Evolutionary conservation across 2,113 vertebrate species (phyloP).

Genomic region (Bostrychus sinensis): DNA sequence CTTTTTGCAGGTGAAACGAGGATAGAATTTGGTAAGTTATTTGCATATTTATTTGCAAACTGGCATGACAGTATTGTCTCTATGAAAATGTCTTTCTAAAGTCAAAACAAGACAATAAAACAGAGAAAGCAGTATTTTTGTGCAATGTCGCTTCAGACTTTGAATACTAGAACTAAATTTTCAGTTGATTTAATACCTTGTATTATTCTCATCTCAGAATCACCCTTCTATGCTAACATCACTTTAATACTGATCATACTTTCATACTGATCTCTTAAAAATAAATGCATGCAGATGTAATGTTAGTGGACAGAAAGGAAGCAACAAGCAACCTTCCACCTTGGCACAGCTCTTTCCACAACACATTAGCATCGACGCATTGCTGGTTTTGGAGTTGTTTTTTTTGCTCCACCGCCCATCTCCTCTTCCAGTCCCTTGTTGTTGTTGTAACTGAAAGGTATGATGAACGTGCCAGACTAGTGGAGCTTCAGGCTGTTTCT

Average conservation of each 20-base stretch:
- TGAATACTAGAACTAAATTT: too few species aligned
- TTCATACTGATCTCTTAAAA: neutral
- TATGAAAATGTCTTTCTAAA: too few species aligned
- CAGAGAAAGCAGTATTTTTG: too few species aligned
- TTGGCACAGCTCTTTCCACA: conserved; percentile 29
- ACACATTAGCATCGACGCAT: conserved; percentile 51
- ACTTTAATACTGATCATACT: too few species aligned
- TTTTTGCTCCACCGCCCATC: conserved; percentile 48
- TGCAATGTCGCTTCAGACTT: too few species aligned
- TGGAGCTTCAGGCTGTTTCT: conserved; percentile 59
- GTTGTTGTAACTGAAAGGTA: conserved; percentile 55
- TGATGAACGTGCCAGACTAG: conserved; percentile 62
- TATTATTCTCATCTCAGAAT: too few species aligned
- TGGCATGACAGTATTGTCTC: too few species aligned
- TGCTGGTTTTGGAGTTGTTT: conserved; percentile 50
- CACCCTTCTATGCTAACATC: too few species aligned
- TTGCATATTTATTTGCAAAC: too few species aligned
- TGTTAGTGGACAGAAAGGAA: conserved; percentile 15
- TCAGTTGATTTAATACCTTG: too few species aligned
- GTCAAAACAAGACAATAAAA: too few species aligned
- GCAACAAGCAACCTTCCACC: conserved; percentile 19
- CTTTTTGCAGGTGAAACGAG: neutral
- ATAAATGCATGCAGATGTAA: neutral
- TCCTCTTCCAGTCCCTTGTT: conserved; percentile 43
- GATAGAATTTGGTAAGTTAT: neutral